Conservation (phyloP, 1,140 invertebrate species). For the Charaxes varanes region DNA sequence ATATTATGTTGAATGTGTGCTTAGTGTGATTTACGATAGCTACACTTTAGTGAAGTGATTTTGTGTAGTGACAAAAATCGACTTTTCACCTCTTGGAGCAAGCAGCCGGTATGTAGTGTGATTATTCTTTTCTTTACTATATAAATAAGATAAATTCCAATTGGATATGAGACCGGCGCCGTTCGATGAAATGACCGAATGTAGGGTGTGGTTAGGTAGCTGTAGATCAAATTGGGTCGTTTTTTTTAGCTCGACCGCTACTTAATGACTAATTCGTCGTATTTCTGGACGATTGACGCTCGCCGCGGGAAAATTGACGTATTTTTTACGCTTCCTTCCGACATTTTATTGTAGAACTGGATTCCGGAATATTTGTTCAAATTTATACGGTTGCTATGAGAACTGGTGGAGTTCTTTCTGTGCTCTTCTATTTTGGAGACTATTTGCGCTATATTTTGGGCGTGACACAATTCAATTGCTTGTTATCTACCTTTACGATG, state of each 20-base stretch:
- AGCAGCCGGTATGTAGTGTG: slow-evolving; percentile 50
- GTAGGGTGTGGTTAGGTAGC: slow-evolving; percentile 33
- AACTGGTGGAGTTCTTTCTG: background rate
- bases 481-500: slow-evolving; percentile 37
- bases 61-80: slow-evolving; percentile 39
- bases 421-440: slow-evolving; percentile 3
- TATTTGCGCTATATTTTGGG: slow-evolving; percentile 8
- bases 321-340: slow-evolving; percentile 13
- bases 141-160: slow-evolving; percentile 19
- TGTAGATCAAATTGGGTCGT: slow-evolving; percentile 40
- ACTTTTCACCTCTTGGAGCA: slow-evolving; percentile 34
- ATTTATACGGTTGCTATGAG: background rate
- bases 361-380: background rate
- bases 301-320: slow-evolving; percentile 17
- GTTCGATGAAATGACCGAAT: background rate
- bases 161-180: slow-evolving; percentile 13
- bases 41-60: slow-evolving; percentile 48
- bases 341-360: slow-evolving; percentile 16
- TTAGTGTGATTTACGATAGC: slow-evolving; percentile 59
- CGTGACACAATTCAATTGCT: slow-evolving; percentile 33
- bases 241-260: slow-evolving; percentile 38
- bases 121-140: slow-evolving; percentile 16
- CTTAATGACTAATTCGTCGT: slow-evolving; percentile 27
- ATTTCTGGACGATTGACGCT: slow-evolving; percentile 28
- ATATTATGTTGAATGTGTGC: slow-evolving; percentile 59